Conservation (phyloP, 2,888 invertebrate species). For the Diabrotica balteata region DNA sequence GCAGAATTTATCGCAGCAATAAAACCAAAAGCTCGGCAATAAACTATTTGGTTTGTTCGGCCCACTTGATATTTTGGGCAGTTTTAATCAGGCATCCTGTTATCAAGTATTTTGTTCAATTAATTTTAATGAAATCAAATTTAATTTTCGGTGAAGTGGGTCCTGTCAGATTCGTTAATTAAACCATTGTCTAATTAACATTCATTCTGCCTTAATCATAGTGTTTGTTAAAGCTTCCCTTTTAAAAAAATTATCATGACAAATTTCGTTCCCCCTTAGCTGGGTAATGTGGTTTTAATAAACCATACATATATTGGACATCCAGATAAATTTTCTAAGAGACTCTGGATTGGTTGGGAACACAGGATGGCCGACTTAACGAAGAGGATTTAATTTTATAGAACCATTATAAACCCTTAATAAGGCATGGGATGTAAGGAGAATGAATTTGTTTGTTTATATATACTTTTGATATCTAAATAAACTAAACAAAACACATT, state of each 20-base stretch:
- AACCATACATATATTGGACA: too few relatives aligned
- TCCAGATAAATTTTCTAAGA: too few relatives aligned
- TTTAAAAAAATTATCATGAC: conserved; percentile 3
- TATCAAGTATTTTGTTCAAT: conserved; percentile 43
- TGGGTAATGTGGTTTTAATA: too few relatives aligned
- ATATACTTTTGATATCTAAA: too few relatives aligned
- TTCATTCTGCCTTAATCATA: conserved; percentile 22
- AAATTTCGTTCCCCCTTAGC: neutral
- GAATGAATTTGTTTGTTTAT: too few relatives aligned
- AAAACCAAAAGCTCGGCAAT: conserved; percentile 29
- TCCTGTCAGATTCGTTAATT: conserved; percentile 44
- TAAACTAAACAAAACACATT: too few relatives aligned
- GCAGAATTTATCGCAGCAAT: conserved; percentile 17
- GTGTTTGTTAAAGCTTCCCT: conserved; percentile 11
- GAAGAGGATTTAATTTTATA: too few relatives aligned
- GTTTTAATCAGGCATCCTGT: conserved; percentile 36
- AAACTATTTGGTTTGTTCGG: conserved; percentile 27
- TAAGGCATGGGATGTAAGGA: too few relatives aligned
- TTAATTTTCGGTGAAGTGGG: conserved; percentile 42
- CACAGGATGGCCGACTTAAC: too few relatives aligned
- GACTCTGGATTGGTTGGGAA: too few relatives aligned
- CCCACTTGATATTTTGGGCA: conserved; percentile 33
- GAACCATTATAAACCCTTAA: too few relatives aligned
- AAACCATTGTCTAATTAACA: conserved; percentile 33
- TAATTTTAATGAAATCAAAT: conserved; percentile 46